A percentile compares a stretch with the other conserved stretches of the same genome.
Evolutionary conservation across 2,113 vertebrate genomes (phyloP).

Genomic region (Rattus rattus): DNA sequence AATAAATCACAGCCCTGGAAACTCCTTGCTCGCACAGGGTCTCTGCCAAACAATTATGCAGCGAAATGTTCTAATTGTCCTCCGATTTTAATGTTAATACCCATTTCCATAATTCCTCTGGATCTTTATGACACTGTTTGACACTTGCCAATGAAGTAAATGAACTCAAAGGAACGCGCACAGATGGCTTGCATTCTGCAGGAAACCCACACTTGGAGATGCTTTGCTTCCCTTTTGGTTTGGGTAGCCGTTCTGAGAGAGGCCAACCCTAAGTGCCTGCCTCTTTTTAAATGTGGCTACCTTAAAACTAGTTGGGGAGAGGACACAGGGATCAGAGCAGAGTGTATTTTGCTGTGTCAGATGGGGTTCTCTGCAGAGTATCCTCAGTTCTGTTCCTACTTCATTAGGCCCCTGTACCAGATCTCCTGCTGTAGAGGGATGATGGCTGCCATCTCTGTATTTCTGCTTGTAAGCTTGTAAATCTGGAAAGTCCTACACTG

Average conservation of each 20-base stretch:
- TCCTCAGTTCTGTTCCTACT: neutral
- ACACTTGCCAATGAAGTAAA: conserved; percentile 87
- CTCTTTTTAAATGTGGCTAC: neutral
- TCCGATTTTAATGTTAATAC: conserved; percentile 88
- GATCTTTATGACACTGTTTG: conserved; percentile 84
- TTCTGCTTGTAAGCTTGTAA: rapidly evolving
- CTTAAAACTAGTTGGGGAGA: neutral
- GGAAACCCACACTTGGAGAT: conserved; percentile 75
- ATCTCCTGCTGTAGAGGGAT: rapidly evolving
- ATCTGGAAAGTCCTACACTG: rapidly evolving
- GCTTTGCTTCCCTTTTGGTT: conserved; percentile 73
- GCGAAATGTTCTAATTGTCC: conserved; percentile 88
- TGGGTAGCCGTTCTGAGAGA: conserved; percentile 26
- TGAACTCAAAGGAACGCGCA: conserved; percentile 86
- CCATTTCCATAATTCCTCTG: conserved; percentile 88
- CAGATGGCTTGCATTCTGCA: conserved; percentile 85
- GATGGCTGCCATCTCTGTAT: neutral
- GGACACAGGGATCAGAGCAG: neutral
- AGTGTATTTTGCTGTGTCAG: neutral
- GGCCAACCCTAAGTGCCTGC: neutral
- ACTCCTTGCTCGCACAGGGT: conserved; percentile 65
- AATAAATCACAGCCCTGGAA: conserved; percentile 83
- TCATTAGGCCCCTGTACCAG: rapidly evolving
- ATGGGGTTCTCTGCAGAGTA: neutral
- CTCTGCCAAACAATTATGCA: conserved; percentile 86